Evolutionary conservation across 2,888 invertebrate genomes (phyloP).

Genomic region (Spisula subtruncata): DNA sequence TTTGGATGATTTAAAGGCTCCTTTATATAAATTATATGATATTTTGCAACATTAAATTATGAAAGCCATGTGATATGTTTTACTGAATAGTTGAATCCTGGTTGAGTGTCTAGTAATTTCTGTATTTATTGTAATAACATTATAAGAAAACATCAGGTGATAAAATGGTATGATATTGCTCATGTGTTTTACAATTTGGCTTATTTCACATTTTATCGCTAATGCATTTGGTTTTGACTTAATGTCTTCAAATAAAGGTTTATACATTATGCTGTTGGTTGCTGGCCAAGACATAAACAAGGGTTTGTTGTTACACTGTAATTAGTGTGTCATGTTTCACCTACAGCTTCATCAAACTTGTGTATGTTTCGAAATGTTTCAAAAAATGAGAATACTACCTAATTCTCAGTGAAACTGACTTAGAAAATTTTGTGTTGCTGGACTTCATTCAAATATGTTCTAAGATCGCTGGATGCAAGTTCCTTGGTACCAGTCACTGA

Average conservation of each 20-base stretch:
- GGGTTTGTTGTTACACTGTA: conserved; percentile 12
- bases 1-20: no score
- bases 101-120: no score
- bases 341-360: background rate
- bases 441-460: background rate
- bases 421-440: background rate
- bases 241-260: conserved; percentile 4
- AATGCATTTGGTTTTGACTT: background rate
- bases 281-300: conserved; percentile 8
- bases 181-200: no score
- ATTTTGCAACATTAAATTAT: no score
- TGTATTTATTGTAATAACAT: no score
- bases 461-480: background rate
- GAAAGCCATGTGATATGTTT: no score
- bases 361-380: background rate
- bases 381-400: background rate
- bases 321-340: background rate
- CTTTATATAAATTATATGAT: no score
- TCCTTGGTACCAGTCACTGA: no score
- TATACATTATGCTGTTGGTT: conserved; percentile 18
- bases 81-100: no score
- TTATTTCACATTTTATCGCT: no score
- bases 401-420: background rate
- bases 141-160: no score
- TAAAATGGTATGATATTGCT: no score